Evolutionary conservation across 1,140 invertebrate genomes (phyloP).

Genomic region (Araneus ventricosus): DNA sequence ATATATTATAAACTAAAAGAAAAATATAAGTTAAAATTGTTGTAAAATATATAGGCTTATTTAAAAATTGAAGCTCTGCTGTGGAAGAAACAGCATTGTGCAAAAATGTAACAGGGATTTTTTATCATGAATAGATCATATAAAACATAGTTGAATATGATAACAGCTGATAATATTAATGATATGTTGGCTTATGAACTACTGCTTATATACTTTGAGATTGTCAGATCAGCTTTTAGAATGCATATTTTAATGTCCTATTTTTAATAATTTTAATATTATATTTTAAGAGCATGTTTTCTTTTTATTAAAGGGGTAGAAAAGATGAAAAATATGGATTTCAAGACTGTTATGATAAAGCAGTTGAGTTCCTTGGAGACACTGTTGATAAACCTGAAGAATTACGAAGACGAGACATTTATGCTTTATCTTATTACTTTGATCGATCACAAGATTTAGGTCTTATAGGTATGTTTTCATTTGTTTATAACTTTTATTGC

Average conservation of each 20-base stretch:
- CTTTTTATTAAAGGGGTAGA: conserved; percentile 53
- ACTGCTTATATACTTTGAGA: neutral
- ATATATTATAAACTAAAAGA: no score
- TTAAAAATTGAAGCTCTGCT: no score
- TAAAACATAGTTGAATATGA: no score
- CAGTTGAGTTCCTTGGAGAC: conserved; percentile 80
- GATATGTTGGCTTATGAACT: no score
- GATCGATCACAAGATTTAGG: conserved; percentile 92
- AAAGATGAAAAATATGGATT: conserved; percentile 74
- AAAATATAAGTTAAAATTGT: no score
- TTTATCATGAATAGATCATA: no score
- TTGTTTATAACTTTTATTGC: no score
- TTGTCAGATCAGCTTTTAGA: neutral
- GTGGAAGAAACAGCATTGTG: no score
- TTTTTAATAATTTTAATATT: neutral
- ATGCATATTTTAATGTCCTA: neutral
- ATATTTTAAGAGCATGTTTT: neutral
- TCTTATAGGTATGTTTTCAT: conserved; percentile 83
- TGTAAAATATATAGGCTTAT: no score
- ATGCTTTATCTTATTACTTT: conserved; percentile 96
- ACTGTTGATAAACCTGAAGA: conserved; percentile 84
- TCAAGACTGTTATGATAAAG: conserved; percentile 74
- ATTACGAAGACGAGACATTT: conserved; percentile 85
- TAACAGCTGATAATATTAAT: no score
- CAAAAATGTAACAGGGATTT: no score